A percentile compares a stretch with the other conserved stretches of the same genome.
phyloP scores from a whole-genome alignment of 2,113 vertebrate genomes.

The Salvelinus sp. region DNA sequence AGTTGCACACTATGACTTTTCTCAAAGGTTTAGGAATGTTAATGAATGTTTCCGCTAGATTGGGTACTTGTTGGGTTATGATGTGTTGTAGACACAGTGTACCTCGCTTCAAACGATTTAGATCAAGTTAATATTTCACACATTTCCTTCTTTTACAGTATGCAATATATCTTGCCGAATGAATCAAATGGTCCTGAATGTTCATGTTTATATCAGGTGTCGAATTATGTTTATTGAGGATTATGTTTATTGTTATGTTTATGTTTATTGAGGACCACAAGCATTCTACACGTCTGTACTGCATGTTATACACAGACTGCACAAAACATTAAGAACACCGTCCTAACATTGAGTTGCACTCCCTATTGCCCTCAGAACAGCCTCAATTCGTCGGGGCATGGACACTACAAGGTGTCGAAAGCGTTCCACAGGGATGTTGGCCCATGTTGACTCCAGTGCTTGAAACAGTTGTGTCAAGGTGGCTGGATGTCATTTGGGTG shows the following conservation, averaged over 20 bases:
- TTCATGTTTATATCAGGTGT: slow-evolving; percentile 10
- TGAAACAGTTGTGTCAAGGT: too few relatives aligned
- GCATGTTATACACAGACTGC: too few relatives aligned
- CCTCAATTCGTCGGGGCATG: too few relatives aligned
- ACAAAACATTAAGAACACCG: too few relatives aligned
- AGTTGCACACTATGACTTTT: slow-evolving; percentile 49
- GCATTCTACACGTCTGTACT: slow-evolving; percentile 5
- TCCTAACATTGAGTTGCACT: too few relatives aligned
- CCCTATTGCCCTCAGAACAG: too few relatives aligned
- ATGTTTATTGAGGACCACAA: slow-evolving; percentile 31
- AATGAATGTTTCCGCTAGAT: slow-evolving; percentile 33
- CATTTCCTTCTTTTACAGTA: slow-evolving; percentile 55
- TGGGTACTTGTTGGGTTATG: background rate
- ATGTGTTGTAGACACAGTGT: background rate
- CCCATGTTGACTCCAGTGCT: too few relatives aligned
- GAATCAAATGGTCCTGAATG: slow-evolving; percentile 60
- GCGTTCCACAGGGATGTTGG: too few relatives aligned
- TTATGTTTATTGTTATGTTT: background rate
- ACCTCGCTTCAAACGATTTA: slow-evolving; percentile 13
- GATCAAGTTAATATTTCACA: slow-evolving; percentile 35
- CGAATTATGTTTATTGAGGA: slow-evolving; percentile 10
- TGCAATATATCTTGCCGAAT: slow-evolving; percentile 66
- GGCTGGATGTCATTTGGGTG: too few relatives aligned
- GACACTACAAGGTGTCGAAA: too few relatives aligned
- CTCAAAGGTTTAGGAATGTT: slow-evolving; percentile 40